Conservation (phyloP, 1,140 invertebrate genomes). For the Macrobrachium rosenbergii region DNA sequence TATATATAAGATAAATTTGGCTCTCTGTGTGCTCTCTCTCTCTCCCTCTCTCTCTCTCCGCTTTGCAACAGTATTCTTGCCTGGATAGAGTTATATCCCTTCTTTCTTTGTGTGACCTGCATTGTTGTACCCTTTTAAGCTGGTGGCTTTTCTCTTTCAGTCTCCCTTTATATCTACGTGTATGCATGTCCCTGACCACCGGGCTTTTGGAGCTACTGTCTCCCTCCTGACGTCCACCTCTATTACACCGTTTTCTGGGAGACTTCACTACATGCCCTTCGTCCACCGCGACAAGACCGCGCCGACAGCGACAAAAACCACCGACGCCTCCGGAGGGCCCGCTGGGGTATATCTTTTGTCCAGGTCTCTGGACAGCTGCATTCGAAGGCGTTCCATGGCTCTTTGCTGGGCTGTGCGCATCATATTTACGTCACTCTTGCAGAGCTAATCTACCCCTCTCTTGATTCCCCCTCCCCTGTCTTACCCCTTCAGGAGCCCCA, state of each 20-base stretch:
- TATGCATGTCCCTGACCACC: conserved; percentile 2
- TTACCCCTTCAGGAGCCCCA: neutral
- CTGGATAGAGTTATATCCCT: neutral
- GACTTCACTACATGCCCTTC: conserved; percentile 23
- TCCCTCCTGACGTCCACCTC: conserved; percentile 26
- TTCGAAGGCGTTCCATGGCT: conserved; percentile 6
- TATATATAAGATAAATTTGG: neutral
- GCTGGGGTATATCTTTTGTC: conserved; percentile 15
- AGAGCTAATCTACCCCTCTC: conserved; percentile 20
- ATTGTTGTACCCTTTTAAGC: conserved; percentile 1
- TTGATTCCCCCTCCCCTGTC: neutral
- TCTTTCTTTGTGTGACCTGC: neutral
- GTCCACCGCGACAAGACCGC: conserved; percentile 40
- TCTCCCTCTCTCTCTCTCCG: conserved; percentile 19
- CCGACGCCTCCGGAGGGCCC: conserved; percentile 1
- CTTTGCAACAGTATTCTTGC: neutral
- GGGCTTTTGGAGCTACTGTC: conserved; percentile 2
- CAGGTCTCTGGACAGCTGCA: conserved; percentile 30
- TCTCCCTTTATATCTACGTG: neutral
- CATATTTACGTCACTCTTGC: conserved; percentile 54
- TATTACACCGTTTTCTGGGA: conserved; percentile 49
- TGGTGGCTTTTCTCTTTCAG: too few species aligned
- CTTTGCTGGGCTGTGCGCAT: conserved; percentile 8
- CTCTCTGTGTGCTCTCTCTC: neutral
- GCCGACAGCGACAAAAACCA: conserved; percentile 29